Evolutionary conservation across 2,888 invertebrate species (phyloP), one percentile per base, ranked within the genome.

Genomic region (Lucinisca nassula): DNA sequence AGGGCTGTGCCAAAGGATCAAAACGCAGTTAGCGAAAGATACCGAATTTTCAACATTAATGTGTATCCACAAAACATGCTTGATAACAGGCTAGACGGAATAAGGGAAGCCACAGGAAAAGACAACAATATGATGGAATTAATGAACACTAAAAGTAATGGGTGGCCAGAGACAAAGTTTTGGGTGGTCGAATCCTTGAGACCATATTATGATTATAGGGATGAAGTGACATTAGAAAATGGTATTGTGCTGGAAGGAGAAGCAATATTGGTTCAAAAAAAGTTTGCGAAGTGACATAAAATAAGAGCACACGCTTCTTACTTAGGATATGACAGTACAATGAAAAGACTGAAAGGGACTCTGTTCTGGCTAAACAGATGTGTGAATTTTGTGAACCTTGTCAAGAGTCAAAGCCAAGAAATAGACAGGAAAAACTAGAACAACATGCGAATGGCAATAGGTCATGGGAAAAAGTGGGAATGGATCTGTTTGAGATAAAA

Each of bases 171-270:
- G 51, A 51, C 10, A 10, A 10, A 10, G 10, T 51, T n/a, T n/a
- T n/a, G n/a, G n/a, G n/a, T n/a, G n/a, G n/a, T n/a, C n/a, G n/a
- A n/a, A n/a, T n/a, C n/a, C n/a, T n/a, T n/a, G 21, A 14, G 51
- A 51, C 10, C 4, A 14, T 21, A 14, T n/a, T 21, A 51, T 51
- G 51, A 51, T 21, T 51, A 51, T 21, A 24, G 87, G 30, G 82
- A 84, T 67, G 80, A 77, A 55, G 30, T 82, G 37, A 75, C 70
- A 17, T 6, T 72, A 32, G 58, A 84, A 27, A 30, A 78, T 27
- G 86, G 86, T 6, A 49, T 74, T 40, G 67, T 86, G 1, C 40
- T 89, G 24, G 86, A 89, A 61, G 86, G 86, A 10, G 86, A 86
- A 67, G 79, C 86, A 27, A 27, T 77, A 10, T 35, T 82, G 1